Base-by-base conservation (phyloP, 2,113 vertebrate species). In the Platysternon megacephalum region DNA sequence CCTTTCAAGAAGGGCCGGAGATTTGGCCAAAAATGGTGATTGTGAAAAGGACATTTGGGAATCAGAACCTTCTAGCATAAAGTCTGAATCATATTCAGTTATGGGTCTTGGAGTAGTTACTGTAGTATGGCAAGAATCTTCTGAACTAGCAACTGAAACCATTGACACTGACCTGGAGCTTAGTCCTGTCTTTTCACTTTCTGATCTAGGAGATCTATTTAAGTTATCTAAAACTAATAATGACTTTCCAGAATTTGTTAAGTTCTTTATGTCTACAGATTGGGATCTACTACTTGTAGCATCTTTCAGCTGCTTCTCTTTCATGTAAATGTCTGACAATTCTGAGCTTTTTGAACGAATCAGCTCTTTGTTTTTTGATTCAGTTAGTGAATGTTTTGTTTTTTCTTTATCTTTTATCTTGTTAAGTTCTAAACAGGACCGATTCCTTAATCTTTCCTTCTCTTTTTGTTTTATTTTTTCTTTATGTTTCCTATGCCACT, bases 401-500 rank as follows among this genome's bases (percentile, higher is more conserved):
- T 99, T 98, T 88, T 99, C 99, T 97, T 99, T 99, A 53, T 98
- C 98, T 96, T 99, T 99, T 86, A 98, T 93, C 97, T 99, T 99
- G 52, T 94, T 98, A 11, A 98, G 95, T 72, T 99, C 99, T 26
- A 97, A 96, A 91, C 98, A 98, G 52, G 98, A 98, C 52, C 99
- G 98, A 93, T 99, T 99, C 93, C 98, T 99, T 49, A 99, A 98
- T 56, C 99, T 97, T 72, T 99, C 99, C 35, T 99, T 98, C 98
- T 99, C 99, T 92, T 99, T 99, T 92, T 99, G 99, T 90, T 99
- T 99, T 93, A 99, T 99, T 97, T 99, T 99, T 98, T 99, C 99
- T 97, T 99, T 98, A 89, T 99, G 99, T 81, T 99, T 99, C 84
- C 98, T 99, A 58, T 99, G 99, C 99, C 99, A 99, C 97, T 99